These are phyloP conservation scores for Cybosia mesomella DNA, from an alignment of 2,888 invertebrate species.

Conservation along the genomic window DNA sequence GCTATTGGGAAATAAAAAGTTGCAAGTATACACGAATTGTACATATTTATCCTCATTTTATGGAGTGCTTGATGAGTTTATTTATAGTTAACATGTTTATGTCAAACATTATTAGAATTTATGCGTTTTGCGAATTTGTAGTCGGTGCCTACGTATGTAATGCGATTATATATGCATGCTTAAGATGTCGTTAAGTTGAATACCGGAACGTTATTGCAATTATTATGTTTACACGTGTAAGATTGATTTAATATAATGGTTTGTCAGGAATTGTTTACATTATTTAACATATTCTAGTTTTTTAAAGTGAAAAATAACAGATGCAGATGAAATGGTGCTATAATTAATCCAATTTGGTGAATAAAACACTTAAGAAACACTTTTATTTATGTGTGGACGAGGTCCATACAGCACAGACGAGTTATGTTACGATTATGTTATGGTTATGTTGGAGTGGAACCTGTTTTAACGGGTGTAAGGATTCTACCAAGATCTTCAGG, in stretches of 20 bases:
- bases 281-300: not conserved
- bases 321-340: not conserved
- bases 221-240: not conserved
- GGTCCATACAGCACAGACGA: too few species aligned
- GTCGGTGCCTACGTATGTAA: not conserved
- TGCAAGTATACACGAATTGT: slow-evolving; percentile 8
- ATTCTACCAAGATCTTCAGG: too few species aligned
- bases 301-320: too few species aligned
- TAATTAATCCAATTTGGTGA: too few species aligned
- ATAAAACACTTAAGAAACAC: too few species aligned
- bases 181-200: slow-evolving; percentile 16
- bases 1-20: slow-evolving; percentile 8
- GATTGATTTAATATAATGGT: not conserved
- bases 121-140: slow-evolving; percentile 6
- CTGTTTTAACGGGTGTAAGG: too few species aligned
- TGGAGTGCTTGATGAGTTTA: slow-evolving; percentile 10
- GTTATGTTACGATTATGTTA: too few species aligned
- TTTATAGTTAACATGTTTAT: slow-evolving; percentile 15
- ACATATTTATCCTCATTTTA: slow-evolving; percentile 5
- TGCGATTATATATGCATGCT: slow-evolving; percentile 14
- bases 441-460: too few species aligned
- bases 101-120: slow-evolving; percentile 22
- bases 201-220: slow-evolving; percentile 14
- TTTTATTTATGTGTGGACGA: too few species aligned
- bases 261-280: not conserved